These are phyloP conservation scores for Lycocorax pyrrhopterus DNA, from an alignment of 2,113 vertebrate genomes.

Conservation along the genomic window DNA sequence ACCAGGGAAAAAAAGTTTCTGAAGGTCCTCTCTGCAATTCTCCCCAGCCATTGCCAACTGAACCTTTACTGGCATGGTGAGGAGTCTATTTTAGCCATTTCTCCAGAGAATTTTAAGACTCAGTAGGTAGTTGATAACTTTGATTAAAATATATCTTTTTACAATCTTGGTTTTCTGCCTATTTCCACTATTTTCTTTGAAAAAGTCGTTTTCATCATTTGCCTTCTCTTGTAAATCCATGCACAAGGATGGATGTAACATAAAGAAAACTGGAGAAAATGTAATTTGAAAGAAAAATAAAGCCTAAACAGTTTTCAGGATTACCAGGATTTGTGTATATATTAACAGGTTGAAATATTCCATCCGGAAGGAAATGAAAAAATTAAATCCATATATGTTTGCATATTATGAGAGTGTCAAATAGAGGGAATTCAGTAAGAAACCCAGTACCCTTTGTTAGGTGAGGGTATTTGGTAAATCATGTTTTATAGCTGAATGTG, in stretches of 20 bases:
- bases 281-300: conserved; percentile 28
- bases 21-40: neutral
- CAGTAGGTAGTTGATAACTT: neutral
- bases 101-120: neutral
- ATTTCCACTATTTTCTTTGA: neutral
- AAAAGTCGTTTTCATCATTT: neutral
- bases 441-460: conserved; percentile 26
- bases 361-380: conserved; percentile 15
- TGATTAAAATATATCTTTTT: neutral
- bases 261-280: neutral
- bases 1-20: neutral
- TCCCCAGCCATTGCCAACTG: neutral
- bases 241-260: neutral
- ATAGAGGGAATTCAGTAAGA: neutral
- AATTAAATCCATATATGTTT: conserved; percentile 4
- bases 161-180: neutral
- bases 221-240: neutral
- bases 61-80: neutral
- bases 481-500: conserved; percentile 24
- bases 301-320: neutral
- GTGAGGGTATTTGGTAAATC: neutral
- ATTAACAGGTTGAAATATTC: neutral
- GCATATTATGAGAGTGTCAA: neutral
- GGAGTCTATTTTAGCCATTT: neutral
- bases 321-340: conserved; percentile 2